Evolutionary conservation across 2,888 invertebrate species (phyloP).

Genomic region (Melanophora roralis): DNA sequence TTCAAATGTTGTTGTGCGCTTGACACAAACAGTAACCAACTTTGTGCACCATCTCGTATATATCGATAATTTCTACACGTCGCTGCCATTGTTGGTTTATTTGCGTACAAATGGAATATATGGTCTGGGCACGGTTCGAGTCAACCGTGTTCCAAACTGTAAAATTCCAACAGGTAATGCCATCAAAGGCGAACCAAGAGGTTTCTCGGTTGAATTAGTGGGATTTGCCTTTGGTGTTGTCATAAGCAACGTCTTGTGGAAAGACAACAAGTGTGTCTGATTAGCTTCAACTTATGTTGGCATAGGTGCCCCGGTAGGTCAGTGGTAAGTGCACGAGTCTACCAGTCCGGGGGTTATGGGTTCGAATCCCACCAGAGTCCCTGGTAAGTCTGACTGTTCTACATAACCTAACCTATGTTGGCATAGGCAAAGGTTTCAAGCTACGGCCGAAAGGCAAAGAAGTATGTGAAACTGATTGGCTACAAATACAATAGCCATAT

Average conservation of each 20-base stretch:
- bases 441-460: constrained; percentile 49
- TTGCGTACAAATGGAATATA: background rate
- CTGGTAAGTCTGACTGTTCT: no score
- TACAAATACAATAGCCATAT: constrained; percentile 66
- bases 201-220: constrained; percentile 18
- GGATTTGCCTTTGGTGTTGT: background rate
- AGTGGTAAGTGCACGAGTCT: background rate
- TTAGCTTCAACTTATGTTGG: constrained; percentile 17
- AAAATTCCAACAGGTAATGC: background rate
- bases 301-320: no score
- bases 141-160: constrained; percentile 6
- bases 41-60: background rate
- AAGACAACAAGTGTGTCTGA: constrained; percentile 7
- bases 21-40: background rate
- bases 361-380: no score
- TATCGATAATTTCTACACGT: no score
- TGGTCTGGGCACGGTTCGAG: constrained; percentile 4
- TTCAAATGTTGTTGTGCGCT: background rate
- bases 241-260: constrained; percentile 2
- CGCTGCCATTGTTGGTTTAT: no score
- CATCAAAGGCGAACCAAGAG: background rate
- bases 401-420: no score
- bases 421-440: constrained; percentile 48
- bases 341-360: no score
- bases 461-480: no score